These are phyloP conservation scores for Xiphias gladius DNA, from an alignment of 2,113 vertebrate species.

Conservation along the genomic window DNA sequence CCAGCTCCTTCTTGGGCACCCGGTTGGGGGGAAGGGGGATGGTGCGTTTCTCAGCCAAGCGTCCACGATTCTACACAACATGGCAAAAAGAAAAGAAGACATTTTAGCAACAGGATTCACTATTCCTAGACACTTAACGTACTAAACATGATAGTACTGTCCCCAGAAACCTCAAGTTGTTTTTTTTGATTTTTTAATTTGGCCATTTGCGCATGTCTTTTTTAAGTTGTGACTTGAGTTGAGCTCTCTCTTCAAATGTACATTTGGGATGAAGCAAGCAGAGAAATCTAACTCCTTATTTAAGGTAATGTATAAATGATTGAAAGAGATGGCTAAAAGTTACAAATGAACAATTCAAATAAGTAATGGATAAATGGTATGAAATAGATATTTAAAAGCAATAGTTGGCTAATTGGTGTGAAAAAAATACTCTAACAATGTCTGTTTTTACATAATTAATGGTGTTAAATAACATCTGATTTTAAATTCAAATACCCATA, in stretches of 20 bases:
- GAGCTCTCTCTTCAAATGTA: neutral
- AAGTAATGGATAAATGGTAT: too few relatives aligned
- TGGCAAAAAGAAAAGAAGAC: conserved; percentile 42
- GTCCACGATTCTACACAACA: conserved; percentile 92
- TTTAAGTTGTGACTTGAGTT: neutral
- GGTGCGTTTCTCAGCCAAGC: conserved; percentile 96
- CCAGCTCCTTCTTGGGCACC: conserved; percentile 93
- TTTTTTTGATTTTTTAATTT: neutral
- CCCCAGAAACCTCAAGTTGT: neutral
- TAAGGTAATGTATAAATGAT: too few relatives aligned
- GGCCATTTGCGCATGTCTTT: neutral
- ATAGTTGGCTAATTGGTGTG: neutral
- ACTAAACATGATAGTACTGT: neutral
- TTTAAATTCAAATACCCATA: neutral
- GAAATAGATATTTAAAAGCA: too few relatives aligned
- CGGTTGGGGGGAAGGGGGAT: conserved; percentile 90
- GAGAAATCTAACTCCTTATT: too few relatives aligned
- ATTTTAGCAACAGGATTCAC: conserved; percentile 51
- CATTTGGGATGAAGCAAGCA: neutral
- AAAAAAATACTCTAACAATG: too few relatives aligned
- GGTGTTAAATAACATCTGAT: neutral
- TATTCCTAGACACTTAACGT: neutral
- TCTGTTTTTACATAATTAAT: neutral
- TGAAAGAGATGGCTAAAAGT: too few relatives aligned
- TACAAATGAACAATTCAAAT: too few relatives aligned